These are phyloP conservation scores for Cecidostiba fungosa DNA, from an alignment of 2,888 invertebrate genomes.

Conservation along the genomic window DNA sequence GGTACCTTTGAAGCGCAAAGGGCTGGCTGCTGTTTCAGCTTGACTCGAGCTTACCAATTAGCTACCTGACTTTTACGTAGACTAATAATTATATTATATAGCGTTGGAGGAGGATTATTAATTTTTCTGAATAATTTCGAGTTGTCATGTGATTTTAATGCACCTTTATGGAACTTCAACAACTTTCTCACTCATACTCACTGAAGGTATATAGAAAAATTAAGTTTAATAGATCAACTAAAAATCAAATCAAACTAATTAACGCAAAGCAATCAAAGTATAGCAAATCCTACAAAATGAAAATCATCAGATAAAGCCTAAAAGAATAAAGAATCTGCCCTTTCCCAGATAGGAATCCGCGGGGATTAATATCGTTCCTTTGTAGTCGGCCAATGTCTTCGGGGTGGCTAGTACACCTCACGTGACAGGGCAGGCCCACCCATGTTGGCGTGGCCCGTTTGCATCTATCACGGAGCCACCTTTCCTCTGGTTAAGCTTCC, in stretches of 20 bases:
- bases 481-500: conserved; percentile 75
- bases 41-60: background rate
- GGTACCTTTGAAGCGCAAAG: conserved; percentile 17
- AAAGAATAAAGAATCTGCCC: background rate
- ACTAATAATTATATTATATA: too few relatives aligned
- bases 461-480: conserved; percentile 79
- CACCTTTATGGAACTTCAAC: too few relatives aligned
- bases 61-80: background rate
- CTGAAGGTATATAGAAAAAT: too few relatives aligned
- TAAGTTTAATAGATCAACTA: too few relatives aligned
- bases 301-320: too few relatives aligned
- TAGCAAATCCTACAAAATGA: too few relatives aligned
- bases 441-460: conserved; percentile 78
- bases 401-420: conserved; percentile 77
- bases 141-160: too few relatives aligned
- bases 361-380: conserved; percentile 69
- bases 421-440: conserved; percentile 79
- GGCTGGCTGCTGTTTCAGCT: background rate
- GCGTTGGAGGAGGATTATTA: too few relatives aligned
- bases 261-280: too few relatives aligned
- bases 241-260: too few relatives aligned
- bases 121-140: too few relatives aligned
- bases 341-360: conserved; percentile 59
- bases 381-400: conserved; percentile 75
- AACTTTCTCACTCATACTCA: too few relatives aligned